Evolutionary conservation across 2,113 vertebrate species (phyloP), one percentile per base, ranked within the genome.

Genomic region (Ascaphus truei): DNA sequence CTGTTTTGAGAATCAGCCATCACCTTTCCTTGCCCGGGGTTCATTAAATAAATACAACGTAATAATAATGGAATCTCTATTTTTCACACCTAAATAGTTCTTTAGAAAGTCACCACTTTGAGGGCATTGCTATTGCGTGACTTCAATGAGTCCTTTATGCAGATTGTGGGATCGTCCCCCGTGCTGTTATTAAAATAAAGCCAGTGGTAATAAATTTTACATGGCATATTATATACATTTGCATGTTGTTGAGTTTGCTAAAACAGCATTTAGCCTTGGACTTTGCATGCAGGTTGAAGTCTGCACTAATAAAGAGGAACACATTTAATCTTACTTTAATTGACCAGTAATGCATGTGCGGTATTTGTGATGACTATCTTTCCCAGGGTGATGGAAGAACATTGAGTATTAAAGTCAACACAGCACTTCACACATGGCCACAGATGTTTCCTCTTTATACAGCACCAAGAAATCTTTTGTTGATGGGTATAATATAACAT

Each of bases 401-500:
- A 62, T 22, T 31, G 36, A 62, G 18, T 47, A 47, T 62, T 62
- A 62, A 43, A 61, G 39, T 33, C n/a, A 62, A 62, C 13, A 47
- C 59, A 33, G 59, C 59, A 30, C 31, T 62, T 22, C 43, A 22
- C 8, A 16, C 13, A 11, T 31, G 3, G 25, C 15, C 7, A 36
- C 62, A 50, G 22, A 36, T 51, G 62, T 36, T 37, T 50, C 7
- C 10, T 36, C 22, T 37, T 52, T 22, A 64, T 37, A n/a, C n/a
- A n/a, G n/a, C n/a, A 31, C 50, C 62, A 64, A 18, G 33, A 37
- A 52, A 36, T 37, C 34, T 20, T 64, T 29, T 64, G 62, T 51
- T 29, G 62, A 36, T 37, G 22, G 22, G 62, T 26, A 52, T 64
- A 36, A 50, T 27, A 37, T 50, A 51, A 37, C 47, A 52, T 36